Evolutionary conservation across 2,113 vertebrate species (phyloP).

Genomic region (Parus major): DNA sequence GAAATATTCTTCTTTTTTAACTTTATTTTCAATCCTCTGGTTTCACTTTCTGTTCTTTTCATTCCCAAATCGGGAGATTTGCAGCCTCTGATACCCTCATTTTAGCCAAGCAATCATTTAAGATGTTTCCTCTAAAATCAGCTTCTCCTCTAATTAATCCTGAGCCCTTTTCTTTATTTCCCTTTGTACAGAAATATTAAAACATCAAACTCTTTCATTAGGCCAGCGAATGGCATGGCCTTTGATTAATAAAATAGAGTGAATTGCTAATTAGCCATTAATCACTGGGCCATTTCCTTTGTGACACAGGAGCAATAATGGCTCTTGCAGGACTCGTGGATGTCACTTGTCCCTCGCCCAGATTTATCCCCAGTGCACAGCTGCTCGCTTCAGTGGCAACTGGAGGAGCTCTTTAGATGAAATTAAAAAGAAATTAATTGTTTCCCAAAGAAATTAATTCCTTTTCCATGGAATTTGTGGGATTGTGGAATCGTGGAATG

Average conservation of each 20-base stretch:
- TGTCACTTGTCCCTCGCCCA: neutral
- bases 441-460: too few species aligned
- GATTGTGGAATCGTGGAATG: neutral
- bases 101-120: neutral
- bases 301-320: neutral
- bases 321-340: neutral
- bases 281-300: neutral
- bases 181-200: neutral
- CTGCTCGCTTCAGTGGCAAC: rapidly evolving
- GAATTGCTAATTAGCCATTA: neutral
- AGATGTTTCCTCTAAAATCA: neutral
- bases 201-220: slow-evolving; percentile 1
- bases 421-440: neutral
- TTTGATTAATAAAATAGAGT: slow-evolving; percentile 7
- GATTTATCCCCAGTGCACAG: rapidly evolving
- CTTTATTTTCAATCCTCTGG: neutral
- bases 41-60: neutral
- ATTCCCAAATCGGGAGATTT: neutral
- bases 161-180: neutral
- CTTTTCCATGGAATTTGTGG: too few species aligned
- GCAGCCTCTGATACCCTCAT: neutral
- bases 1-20: neutral
- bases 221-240: neutral
- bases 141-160: neutral
- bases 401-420: rapidly evolving